A percentile compares a stretch with the other conserved stretches of the same genome.
phyloP scores from a whole-genome alignment of 2,888 invertebrate species.

The Ophioninae sp. region DNA sequence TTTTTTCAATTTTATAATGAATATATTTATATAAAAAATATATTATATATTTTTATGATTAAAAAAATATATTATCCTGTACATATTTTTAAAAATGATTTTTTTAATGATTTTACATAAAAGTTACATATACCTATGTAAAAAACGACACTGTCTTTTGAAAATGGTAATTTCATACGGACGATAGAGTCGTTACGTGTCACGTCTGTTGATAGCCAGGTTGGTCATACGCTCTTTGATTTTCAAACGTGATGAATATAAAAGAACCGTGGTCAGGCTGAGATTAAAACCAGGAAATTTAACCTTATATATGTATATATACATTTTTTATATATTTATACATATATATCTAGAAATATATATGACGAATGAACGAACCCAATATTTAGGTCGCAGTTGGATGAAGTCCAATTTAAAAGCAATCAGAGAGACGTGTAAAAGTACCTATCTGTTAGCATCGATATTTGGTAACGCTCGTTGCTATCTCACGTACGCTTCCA shows the following conservation, averaged over 20 bases:
- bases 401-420: conserved; percentile 69
- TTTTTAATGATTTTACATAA: no score
- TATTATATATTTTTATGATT: no score
- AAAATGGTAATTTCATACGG: conserved; percentile 12
- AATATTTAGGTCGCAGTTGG: conserved; percentile 61
- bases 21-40: no score
- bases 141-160: neutral
- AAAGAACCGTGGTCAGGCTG: conserved; percentile 27
- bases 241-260: conserved; percentile 21
- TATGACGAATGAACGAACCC: conserved; percentile 26
- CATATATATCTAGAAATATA: neutral
- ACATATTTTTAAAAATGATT: no score
- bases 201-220: neutral
- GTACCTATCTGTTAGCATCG: conserved; percentile 23
- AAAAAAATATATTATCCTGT: no score
- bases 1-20: no score
- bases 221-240: conserved; percentile 42
- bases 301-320: conserved; percentile 10
- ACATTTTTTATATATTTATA: neutral
- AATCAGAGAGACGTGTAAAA: conserved; percentile 61
- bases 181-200: neutral
- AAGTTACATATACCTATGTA: neutral
- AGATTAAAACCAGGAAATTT: conserved; percentile 49
- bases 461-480: conserved; percentile 46
- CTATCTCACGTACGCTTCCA: conserved; percentile 1